A percentile compares a stretch with the other conserved stretches of the same genome.
Conservation (phyloP, 2,113 vertebrate genomes). For the Tinamus guttatus region DNA sequence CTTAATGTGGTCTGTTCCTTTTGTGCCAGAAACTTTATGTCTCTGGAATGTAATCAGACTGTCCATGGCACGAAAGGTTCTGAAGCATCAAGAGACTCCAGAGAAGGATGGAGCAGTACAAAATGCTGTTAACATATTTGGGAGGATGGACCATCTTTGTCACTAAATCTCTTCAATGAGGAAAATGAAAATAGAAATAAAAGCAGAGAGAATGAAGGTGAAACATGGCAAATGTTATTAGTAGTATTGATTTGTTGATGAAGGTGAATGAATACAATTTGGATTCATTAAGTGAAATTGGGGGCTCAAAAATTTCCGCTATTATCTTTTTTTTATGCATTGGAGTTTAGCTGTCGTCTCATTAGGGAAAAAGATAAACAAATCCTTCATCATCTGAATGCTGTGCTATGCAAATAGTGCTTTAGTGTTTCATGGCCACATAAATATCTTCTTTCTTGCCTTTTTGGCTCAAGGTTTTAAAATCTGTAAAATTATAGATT, state of each 20-base stretch:
- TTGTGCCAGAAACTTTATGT: background rate
- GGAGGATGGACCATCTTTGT: background rate
- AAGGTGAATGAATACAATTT: background rate
- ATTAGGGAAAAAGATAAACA: background rate
- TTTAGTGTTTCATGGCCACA: background rate
- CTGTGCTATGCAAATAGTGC: accelerated
- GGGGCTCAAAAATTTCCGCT: background rate
- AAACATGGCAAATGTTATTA: background rate
- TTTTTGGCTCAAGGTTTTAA: background rate
- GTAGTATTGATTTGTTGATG: background rate
- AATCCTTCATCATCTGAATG: background rate
- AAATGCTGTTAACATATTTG: background rate
- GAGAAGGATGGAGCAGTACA: background rate
- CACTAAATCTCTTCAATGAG: background rate
- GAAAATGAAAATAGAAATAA: background rate
- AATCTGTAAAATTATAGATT: background rate
- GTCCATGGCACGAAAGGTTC: background rate
- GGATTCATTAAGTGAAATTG: background rate
- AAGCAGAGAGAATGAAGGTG: background rate
- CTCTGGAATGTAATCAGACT: background rate
- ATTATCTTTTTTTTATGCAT: background rate
- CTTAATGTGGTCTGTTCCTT: background rate
- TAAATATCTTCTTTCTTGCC: background rate
- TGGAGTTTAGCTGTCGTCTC: slow-evolving; percentile 11
- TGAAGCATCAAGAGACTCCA: background rate